Base-by-base conservation (phyloP, 2,888 invertebrate genomes). In the Drosophila phalerata region DNA sequence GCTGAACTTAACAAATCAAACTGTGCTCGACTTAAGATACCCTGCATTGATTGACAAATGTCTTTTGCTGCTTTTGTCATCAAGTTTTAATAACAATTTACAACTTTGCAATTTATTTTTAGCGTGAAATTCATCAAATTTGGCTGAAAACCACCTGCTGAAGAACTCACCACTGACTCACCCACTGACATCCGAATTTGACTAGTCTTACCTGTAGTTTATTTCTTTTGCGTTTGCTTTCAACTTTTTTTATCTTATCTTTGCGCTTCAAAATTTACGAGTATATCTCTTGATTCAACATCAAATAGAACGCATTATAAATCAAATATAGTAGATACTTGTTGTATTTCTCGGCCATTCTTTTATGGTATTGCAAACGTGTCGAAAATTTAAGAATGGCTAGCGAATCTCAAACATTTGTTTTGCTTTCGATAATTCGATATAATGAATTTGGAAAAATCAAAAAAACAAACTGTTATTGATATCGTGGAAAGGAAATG, bases 281-380 rank as follows among this genome's bases (percentile, higher is more conserved):
- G 30, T 30, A 69, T 77, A 77, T 80, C 77, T 86, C 65, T 74
- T 81, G 65, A 80, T 69, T 56, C 69, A 68, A 88, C 78, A 88
- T 83, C 87, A 83, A 83, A 88, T 78, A 82, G 69, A 73, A 61
- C 47, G 58, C 42, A 28, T 55, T 13, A 88, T 82, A 85, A 85
- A 85, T 82, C 80, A 88, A 51, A 68, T 28, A 28, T 6, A 1
- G 6, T 28, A 65, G 58, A 77, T 61, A 76, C 32, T 65, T 37
- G 43, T 25, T 37, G 42, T 25, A 34, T 19, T 42, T 55, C 30
- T 30, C 13, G n/a, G 19, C 42, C 15, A 43, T 81, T 70, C 68
- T 47, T 47, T 47, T 57, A 69, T 66, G 38, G 69, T 60, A 56
- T 52, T 67, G 63, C n/a, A 62, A 77, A 65, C 83, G 83, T 88